Base-by-base conservation (phyloP, 2,113 vertebrate genomes). In the Anolis sagrei region DNA sequence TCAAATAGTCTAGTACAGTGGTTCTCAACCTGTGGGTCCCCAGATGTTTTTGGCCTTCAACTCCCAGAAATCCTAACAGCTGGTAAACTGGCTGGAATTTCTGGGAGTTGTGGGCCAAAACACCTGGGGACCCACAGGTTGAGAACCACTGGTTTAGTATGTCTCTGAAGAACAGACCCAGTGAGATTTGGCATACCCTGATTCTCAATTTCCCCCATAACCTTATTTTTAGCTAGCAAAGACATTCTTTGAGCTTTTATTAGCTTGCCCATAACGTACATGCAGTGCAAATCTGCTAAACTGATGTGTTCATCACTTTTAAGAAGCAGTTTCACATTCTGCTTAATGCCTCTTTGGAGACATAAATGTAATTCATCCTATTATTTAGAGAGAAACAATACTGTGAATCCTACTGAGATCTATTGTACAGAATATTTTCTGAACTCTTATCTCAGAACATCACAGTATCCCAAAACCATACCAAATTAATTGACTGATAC, bases 381-480 rank as follows among this genome's bases (percentile, higher is more conserved):
- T 87, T 64, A 23, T 89, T 81, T 80, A 85, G 68, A 16, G 51
- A 29, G 88, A 87, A 74, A 51, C 69, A 48, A 76, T 88, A 87
- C 86, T 84, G 32, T 2, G 39, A 9, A 92, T 91, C 89, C 85
- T 77, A 75, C 86, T 87, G 81, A 86, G 84, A 94, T 92, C 92
- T 87, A 90, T 84, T 29, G 68, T 78, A 83, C 88, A 49, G 79
- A 44, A 36, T 5, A 0, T 72, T 79, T 79, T n/a, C 4, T 44
- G 83, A 83, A 87, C 69, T 29, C n/a, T 83, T 48, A 84, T 2
- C 0, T 39, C 92, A 86, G 93, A 92, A 21, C 87, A 83, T 44
- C 91, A 89, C 87, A 61, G 87, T 77, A 27, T 1, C 87, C 89
- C 9, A 70, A 61, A 49, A 32, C 54, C 8, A 58, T 51, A 34